These are phyloP conservation scores for Pelobates cultripes DNA, from an alignment of 2,797 vertebrate species.

Conservation along the genomic window DNA sequence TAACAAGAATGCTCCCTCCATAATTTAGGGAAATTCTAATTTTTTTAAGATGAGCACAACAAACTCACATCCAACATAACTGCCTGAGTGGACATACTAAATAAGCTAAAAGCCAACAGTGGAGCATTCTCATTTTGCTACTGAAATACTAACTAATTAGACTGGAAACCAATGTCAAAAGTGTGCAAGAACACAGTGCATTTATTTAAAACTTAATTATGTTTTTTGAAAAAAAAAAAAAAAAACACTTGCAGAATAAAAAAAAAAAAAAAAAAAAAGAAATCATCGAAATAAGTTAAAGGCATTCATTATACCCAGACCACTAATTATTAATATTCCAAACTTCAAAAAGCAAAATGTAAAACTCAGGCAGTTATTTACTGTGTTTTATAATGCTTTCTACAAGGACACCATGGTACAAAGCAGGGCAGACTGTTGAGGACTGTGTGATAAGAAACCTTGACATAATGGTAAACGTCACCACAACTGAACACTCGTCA, in stretches of 20 bases:
- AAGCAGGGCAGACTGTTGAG: not conserved
- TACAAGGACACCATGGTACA: not conserved
- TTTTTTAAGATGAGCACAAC: conserved; percentile 39
- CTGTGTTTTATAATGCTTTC: not conserved
- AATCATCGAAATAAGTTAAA: not conserved
- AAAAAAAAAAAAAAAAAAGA: not conserved
- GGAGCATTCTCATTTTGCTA: not conserved
- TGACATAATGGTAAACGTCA: not conserved
- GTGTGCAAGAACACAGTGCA: conserved; percentile 29
- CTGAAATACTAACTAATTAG: conserved; percentile 24
- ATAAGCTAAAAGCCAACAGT: not conserved
- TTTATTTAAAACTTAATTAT: conserved; percentile 7
- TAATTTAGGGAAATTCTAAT: conserved; percentile 37
- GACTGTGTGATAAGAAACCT: not conserved
- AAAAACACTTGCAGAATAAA: not conserved
- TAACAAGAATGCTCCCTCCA: conserved; percentile 42
- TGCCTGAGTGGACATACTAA: conserved; percentile 13
- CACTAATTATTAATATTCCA: conserved; percentile 19
- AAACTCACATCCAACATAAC: conserved; percentile 17
- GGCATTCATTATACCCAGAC: conserved; percentile 7
- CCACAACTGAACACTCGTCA: not conserved
- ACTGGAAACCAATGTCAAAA: conserved; percentile 29
- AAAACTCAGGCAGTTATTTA: conserved; percentile 7
- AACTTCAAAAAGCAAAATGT: conserved; percentile 15
- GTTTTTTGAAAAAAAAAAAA: conserved; percentile 2